phyloP scores from a whole-genome alignment of 2,888 invertebrate species.

The Drosophila conformis region DNA sequence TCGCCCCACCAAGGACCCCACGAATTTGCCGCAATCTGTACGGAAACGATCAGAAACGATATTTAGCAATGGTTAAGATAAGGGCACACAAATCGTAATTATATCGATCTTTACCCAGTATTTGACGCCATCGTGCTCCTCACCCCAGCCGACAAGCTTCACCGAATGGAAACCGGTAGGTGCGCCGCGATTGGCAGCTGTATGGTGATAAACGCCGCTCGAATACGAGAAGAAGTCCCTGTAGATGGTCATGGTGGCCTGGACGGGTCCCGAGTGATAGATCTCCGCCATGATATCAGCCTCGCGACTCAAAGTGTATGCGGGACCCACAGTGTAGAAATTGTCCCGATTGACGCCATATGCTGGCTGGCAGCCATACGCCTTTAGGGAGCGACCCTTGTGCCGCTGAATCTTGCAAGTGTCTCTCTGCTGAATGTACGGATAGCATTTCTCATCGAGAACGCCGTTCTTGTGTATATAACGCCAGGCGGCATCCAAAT shows the following conservation, averaged over 20 bases:
- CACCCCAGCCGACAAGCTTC: constrained; percentile 96
- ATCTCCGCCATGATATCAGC: constrained; percentile 97
- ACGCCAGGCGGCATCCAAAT: constrained; percentile 96
- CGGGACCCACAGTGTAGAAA: constrained; percentile 91
- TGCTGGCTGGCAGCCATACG: constrained; percentile 86
- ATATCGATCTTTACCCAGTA: constrained; percentile 90
- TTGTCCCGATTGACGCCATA: constrained; percentile 86
- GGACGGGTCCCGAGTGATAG: constrained; percentile 95
- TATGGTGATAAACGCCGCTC: constrained; percentile 92
- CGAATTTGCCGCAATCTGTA: constrained; percentile 95
- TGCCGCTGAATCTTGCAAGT: constrained; percentile 88
- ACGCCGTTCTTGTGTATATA: constrained; percentile 92
- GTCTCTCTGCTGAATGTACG: constrained; percentile 89
- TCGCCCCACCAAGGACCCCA: constrained; percentile 98
- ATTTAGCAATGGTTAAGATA: background rate
- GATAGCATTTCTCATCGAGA: constrained; percentile 94
- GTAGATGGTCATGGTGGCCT: constrained; percentile 95
- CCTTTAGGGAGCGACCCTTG: constrained; percentile 80
- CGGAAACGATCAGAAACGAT: background rate
- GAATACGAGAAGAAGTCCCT: constrained; percentile 97
- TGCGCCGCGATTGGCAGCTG: constrained; percentile 86
- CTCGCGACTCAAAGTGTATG: constrained; percentile 90
- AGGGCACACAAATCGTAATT: background rate
- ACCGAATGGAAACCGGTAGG: constrained; percentile 94
- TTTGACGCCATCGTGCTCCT: constrained; percentile 88